Percentiles rank a stretch among this genome's conserved stretches.
phyloP scores from a whole-genome alignment of 1,140 invertebrate genomes.

The Reticulitermes speratus region DNA sequence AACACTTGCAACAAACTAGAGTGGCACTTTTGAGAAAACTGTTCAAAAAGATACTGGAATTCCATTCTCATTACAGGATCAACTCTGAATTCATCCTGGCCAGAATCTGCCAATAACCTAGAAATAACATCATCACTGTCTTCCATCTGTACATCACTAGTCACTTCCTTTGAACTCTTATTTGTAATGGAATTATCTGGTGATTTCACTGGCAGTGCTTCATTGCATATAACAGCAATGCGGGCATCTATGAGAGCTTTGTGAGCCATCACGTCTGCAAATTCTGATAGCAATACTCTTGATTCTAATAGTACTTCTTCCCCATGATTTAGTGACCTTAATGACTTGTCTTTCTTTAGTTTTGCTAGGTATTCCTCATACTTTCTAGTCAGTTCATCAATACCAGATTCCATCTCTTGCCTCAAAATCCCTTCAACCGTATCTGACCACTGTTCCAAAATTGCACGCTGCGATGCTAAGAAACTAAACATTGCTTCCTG shows the following conservation, averaged over 20 bases:
- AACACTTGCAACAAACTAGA: not conserved
- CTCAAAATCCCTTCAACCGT: slow-evolving; percentile 65
- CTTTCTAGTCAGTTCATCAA: slow-evolving; percentile 61
- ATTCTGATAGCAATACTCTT: slow-evolving; percentile 41
- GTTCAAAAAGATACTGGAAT: slow-evolving; percentile 31
- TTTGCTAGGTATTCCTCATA: slow-evolving; percentile 57
- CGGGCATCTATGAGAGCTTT: slow-evolving; percentile 74
- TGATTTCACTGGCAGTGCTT: slow-evolving; percentile 35
- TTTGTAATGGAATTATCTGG: not conserved
- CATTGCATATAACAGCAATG: slow-evolving; percentile 57
- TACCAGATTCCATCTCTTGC: slow-evolving; percentile 65
- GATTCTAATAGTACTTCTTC: slow-evolving; percentile 36
- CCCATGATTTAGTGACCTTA: slow-evolving; percentile 31
- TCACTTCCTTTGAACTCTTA: not conserved
- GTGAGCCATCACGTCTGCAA: slow-evolving; percentile 72
- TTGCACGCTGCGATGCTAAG: slow-evolving; percentile 59
- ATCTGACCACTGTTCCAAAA: slow-evolving; percentile 67
- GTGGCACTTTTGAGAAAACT: slow-evolving; percentile 27
- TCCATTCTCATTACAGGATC: slow-evolving; percentile 21
- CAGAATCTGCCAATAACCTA: slow-evolving; percentile 14
- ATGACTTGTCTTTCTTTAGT: slow-evolving; percentile 37
- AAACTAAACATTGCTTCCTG: slow-evolving; percentile 44
- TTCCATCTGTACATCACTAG: not conserved
- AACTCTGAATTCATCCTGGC: not conserved
- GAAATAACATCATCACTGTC: slow-evolving; percentile 1